phyloP scores from a whole-genome alignment of 1,140 invertebrate species.

The Papilio helenus region DNA sequence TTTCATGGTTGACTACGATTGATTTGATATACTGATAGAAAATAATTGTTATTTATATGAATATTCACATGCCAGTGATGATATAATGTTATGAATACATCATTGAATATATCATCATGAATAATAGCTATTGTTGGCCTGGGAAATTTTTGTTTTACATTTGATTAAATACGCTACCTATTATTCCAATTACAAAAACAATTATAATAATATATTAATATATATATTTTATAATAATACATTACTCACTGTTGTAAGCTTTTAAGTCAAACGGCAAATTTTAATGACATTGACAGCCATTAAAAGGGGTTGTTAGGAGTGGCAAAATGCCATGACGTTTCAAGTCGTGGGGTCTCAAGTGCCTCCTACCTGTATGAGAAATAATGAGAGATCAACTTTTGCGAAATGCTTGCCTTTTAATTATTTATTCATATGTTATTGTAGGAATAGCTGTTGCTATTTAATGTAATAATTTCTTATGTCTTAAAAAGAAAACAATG shows the following conservation, averaged over 20 bases:
- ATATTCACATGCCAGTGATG: neutral
- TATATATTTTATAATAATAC: no score
- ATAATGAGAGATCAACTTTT: neutral
- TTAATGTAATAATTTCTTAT: no score
- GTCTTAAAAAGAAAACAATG: neutral
- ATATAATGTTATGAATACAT: slow-evolving; percentile 1
- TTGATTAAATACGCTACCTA: neutral
- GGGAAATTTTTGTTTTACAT: slow-evolving; percentile 3
- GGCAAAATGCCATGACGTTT: neutral
- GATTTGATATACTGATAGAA: neutral
- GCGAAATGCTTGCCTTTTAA: neutral
- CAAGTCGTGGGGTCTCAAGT: neutral
- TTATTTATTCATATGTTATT: neutral
- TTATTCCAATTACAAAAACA: slow-evolving; percentile 4
- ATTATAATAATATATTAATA: no score
- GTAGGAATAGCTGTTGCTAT: neutral
- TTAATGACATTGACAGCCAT: neutral
- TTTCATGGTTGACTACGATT: neutral
- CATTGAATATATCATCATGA: neutral
- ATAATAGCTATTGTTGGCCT: slow-evolving; percentile 1
- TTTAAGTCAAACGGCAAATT: neutral
- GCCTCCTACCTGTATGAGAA: neutral
- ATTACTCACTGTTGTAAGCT: neutral
- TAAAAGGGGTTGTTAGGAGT: neutral
- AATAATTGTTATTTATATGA: neutral